These are phyloP conservation scores for Lethocerus indicus DNA, from an alignment of 1,140 invertebrate genomes.

Conservation along the genomic window DNA sequence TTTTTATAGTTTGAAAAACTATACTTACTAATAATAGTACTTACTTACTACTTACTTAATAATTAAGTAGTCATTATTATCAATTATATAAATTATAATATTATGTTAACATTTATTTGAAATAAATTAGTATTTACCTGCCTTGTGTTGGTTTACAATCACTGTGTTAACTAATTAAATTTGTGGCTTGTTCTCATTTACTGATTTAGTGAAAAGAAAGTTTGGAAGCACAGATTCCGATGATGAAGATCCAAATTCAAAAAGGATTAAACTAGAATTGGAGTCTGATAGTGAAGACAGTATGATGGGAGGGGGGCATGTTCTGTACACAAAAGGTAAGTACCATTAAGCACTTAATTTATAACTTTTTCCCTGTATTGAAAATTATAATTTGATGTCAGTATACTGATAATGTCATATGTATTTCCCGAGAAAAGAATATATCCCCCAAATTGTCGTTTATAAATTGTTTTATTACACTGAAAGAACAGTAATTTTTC, in stretches of 20 bases:
- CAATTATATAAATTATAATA: neutral
- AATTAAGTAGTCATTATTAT: neutral
- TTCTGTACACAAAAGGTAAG: constrained; percentile 1
- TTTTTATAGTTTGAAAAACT: neutral
- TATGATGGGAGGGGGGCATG: neutral
- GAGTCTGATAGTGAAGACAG: constrained; percentile 30
- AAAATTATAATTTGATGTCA: no score
- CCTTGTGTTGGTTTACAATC: neutral
- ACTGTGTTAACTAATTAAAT: neutral
- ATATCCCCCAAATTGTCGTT: no score
- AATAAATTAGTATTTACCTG: neutral
- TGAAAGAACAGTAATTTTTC: neutral
- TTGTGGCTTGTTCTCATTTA: constrained; percentile 19
- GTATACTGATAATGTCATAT: no score
- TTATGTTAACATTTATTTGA: neutral
- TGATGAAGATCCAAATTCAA: constrained; percentile 27
- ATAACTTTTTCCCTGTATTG: neutral
- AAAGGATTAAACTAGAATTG: constrained; percentile 28
- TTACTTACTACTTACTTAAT: no score
- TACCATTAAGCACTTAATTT: no score
- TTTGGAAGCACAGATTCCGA: constrained; percentile 31
- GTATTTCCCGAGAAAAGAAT: no score
- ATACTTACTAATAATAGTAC: no score
- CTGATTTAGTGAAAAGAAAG: constrained; percentile 25
- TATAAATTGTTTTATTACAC: no score